Evolutionary conservation across 35 echinoderm and acorn worm genomes (phyloP).

Genomic region (Ptychodera flava): DNA sequence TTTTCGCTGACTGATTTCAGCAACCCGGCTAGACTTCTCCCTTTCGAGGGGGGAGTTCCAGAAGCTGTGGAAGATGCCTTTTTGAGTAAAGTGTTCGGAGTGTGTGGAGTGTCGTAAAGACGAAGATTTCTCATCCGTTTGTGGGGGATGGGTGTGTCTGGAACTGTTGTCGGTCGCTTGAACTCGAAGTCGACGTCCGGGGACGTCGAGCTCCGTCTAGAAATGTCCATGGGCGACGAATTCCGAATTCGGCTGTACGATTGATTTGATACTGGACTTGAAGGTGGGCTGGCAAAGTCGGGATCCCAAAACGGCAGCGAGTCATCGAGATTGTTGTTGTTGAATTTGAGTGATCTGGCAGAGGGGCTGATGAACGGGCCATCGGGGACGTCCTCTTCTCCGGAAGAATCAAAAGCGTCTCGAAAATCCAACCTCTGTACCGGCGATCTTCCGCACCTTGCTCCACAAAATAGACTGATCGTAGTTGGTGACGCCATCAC

Average conservation of each 20-base stretch:
- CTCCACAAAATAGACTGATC: neutral
- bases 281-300: slow-evolving; percentile 76
- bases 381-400: neutral
- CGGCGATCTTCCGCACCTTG: neutral
- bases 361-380: neutral
- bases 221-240: slow-evolving; percentile 26
- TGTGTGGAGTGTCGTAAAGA: slow-evolving; percentile 93
- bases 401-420: neutral
- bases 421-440: neutral
- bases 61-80: slow-evolving; percentile 17
- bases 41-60: slow-evolving; percentile 26
- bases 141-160: slow-evolving; percentile 52
- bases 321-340: neutral
- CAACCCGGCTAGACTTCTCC: slow-evolving; percentile 25
- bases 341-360: neutral
- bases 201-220: neutral
- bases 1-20: neutral
- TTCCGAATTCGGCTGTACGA: neutral
- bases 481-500: neutral
- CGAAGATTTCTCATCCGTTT: slow-evolving; percentile 75
- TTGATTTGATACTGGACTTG: slow-evolving; percentile 29
- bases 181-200: neutral
- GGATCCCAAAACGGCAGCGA: slow-evolving; percentile 51
- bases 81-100: slow-evolving; percentile 77
- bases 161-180: neutral